Evolutionary conservation across 2,113 vertebrate species (phyloP).

Genomic region (Sceloporus undulatus): DNA sequence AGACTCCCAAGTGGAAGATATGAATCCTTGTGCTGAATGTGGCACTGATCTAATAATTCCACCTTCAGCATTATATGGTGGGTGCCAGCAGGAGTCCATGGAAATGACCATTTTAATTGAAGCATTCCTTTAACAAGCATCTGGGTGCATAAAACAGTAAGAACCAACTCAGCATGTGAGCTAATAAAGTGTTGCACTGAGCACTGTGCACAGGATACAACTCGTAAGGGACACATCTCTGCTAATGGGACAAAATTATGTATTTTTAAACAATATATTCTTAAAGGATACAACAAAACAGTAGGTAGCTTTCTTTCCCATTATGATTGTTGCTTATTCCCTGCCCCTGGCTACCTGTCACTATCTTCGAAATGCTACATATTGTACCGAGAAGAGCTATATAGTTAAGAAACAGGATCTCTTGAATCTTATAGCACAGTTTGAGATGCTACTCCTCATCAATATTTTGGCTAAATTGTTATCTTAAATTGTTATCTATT

Average conservation of each 20-base stretch:
- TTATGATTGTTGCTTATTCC: neutral
- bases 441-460: neutral
- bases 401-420: neutral
- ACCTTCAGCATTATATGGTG: neutral
- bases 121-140: conserved; percentile 5
- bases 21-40: neutral
- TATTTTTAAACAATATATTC: conserved; percentile 19
- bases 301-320: conserved; percentile 4
- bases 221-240: conserved; percentile 1
- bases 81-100: conserved; percentile 23
- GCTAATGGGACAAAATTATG: conserved; percentile 25
- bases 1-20: conserved; percentile 1
- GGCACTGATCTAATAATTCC: conserved; percentile 3
- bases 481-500: neutral
- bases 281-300: conserved; percentile 31
- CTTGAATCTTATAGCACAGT: neutral
- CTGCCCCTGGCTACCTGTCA: neutral
- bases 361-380: neutral
- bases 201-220: neutral
- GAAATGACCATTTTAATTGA: conserved; percentile 27
- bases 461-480: neutral
- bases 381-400: neutral
- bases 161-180: conserved; percentile 21
- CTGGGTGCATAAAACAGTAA: neutral
- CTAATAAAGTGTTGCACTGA: neutral